Evolutionary conservation across 1,140 invertebrate genomes (phyloP), one percentile per base, ranked within the genome.

Genomic region (Ostrea denselamellosa): DNA sequence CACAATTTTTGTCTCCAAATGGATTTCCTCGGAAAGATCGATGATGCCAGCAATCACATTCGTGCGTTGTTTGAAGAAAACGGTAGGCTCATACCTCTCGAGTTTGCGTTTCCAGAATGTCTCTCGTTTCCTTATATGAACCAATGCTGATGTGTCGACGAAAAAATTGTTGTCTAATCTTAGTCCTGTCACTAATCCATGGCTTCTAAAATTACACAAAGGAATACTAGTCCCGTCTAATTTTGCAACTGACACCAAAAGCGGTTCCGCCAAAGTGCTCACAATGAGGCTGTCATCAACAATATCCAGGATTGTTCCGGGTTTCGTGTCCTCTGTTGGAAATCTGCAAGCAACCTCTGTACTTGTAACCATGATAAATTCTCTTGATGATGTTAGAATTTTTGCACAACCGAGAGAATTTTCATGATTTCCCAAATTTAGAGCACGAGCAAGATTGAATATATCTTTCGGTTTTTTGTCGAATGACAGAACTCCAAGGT

Each of bases 41-140:
- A 91, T 90, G 56, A 91, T 71, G 28, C 87, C 86, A 5, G 91
- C 89, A n/a, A 92, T 89, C 14, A 90, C 90, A 86, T 92, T 91
- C 90, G 91, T 91, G 58, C 90, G 89, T 82, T 92, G 91, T 62
- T 90, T 77, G 22, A 90, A 90, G 62, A 92, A 92, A 34, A 88
- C 89, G 19, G 91, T 91, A 12, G 91, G 90, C 53, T 92, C 90
- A 88, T 92, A 92, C 0, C 34, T 25, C 9, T 56, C 44, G 82
- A 92, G 51, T 68, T 87, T 88, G 8, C 68, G 65, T 85, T 85
- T 88, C 91, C 91, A 92, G 83, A 92, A 92, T 8, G 58, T 9
- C 87, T 92, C 91, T 65, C 85, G 89, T 52, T 91, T 91, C 19
- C 88, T 87, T n/a, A 92, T 62, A 8, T 34, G n/a, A n/a, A 65